phyloP scores from a whole-genome alignment of 2,797 vertebrate genomes.

The Sebastiscus albofasciatus region DNA sequence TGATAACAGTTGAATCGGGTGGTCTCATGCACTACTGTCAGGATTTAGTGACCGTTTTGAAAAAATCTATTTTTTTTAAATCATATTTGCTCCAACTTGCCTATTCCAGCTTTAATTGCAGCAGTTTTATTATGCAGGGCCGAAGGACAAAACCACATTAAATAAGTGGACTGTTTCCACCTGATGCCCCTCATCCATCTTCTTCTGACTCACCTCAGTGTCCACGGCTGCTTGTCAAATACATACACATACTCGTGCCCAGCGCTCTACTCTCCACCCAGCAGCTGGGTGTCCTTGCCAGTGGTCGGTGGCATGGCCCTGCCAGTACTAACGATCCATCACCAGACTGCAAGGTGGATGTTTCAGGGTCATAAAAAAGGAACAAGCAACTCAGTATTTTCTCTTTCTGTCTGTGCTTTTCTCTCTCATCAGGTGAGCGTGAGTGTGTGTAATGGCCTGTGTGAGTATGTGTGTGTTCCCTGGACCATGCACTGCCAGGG shows the following conservation, averaged over 20 bases:
- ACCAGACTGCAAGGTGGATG: conserved; percentile 50
- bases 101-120: neutral
- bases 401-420: neutral
- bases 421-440: conserved; percentile 20
- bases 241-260: neutral
- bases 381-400: conserved; percentile 37
- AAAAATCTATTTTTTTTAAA: neutral
- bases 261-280: conserved; percentile 9
- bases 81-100: neutral
- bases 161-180: conserved; percentile 41
- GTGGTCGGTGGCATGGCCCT: conserved; percentile 35
- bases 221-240: conserved; percentile 7
- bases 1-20: no score
- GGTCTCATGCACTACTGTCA: neutral
- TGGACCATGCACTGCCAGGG: conserved; percentile 36
- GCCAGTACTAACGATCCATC: conserved; percentile 57
- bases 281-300: conserved; percentile 52
- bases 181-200: conserved; percentile 44
- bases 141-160: conserved; percentile 21
- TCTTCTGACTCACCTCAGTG: conserved; percentile 37
- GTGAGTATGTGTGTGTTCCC: conserved; percentile 36
- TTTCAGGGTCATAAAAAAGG: conserved; percentile 48
- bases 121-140: neutral
- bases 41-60: neutral
- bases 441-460: conserved; percentile 49